Evolutionary conservation across 2,113 vertebrate species (phyloP).

Genomic region (Cinclus cinclus): DNA sequence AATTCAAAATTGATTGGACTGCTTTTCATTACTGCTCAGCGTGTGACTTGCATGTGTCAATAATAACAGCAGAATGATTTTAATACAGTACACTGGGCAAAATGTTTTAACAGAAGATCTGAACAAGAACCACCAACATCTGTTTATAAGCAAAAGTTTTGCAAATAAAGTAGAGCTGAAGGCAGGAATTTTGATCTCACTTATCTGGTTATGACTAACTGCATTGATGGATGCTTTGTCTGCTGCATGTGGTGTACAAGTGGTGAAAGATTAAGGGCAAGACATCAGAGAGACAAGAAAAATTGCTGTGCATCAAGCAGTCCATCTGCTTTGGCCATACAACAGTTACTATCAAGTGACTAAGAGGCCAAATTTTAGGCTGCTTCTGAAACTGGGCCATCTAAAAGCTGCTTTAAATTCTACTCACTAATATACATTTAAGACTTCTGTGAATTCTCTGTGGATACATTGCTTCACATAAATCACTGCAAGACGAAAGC

Average conservation of each 20-base stretch:
- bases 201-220: conserved; percentile 35
- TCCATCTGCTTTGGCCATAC: conserved; percentile 29
- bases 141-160: conserved; percentile 2
- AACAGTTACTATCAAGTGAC: conserved; percentile 14
- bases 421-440: not conserved
- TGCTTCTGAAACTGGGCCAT: not conserved
- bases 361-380: not conserved
- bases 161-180: not conserved
- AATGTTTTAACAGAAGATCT: conserved; percentile 19
- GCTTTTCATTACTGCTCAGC: conserved; percentile 57
- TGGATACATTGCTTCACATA: not conserved
- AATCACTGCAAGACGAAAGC: not conserved
- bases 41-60: not conserved
- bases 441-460: not conserved
- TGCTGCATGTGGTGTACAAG: not conserved
- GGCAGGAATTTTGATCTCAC: not conserved
- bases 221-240: not conserved
- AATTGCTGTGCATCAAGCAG: not conserved
- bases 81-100: not conserved
- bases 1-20: not conserved
- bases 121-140: not conserved
- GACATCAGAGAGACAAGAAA: conserved; percentile 23
- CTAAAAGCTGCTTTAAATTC: not conserved
- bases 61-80: conserved; percentile 41
- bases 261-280: conserved; percentile 42